Evolutionary conservation across 2,113 vertebrate genomes (phyloP), one percentile per base, ranked within the genome.

Genomic region (Australoheros scitulus): DNA sequence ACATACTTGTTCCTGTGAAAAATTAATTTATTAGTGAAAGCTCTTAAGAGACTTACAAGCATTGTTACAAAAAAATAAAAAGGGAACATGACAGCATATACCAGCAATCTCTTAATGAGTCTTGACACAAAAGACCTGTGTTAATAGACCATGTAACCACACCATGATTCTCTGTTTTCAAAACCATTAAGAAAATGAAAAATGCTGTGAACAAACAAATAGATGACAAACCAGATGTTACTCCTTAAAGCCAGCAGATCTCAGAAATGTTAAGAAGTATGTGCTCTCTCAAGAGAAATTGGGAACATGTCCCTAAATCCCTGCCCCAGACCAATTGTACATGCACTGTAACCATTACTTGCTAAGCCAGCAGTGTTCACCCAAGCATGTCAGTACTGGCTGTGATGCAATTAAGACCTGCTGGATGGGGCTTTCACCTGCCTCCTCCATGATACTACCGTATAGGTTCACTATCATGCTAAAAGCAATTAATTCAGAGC

Each of bases 401-500:
- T 86, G 80, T 81, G 79, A 86, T 89, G 84, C 88, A 89, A 91
- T 88, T 83, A 89, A 87, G 75, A 81, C 59, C 63, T 64, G 80
- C 82, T 77, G 72, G 72, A 90, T 60, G 60, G 80, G 78, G 43
- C 83, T 78, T 88, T 91, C 61, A 88, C 79, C 86, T 82, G 81
- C 87, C 83, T 85, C 77, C 50, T 60, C 50, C 11, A 58, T 78
- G 56, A 81, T 80, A 78, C 14, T 11, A 8, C 77, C 22, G 52
- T 84, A 61, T 58, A 61, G 77, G 87, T 89, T 80, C 78, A 87
- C 81, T 52, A 86, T 61, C 63, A 76, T 7, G 3, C 61, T 22
- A 55, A 59, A 13, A 78, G 61, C 81, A 43, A 56, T 84, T 43
- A 56, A 74, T 52, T 41, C 34, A 7, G 9, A 24, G 58, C 34